Base-by-base conservation (phyloP, 2,797 vertebrate genomes). In the Taenioides sp. region DNA sequence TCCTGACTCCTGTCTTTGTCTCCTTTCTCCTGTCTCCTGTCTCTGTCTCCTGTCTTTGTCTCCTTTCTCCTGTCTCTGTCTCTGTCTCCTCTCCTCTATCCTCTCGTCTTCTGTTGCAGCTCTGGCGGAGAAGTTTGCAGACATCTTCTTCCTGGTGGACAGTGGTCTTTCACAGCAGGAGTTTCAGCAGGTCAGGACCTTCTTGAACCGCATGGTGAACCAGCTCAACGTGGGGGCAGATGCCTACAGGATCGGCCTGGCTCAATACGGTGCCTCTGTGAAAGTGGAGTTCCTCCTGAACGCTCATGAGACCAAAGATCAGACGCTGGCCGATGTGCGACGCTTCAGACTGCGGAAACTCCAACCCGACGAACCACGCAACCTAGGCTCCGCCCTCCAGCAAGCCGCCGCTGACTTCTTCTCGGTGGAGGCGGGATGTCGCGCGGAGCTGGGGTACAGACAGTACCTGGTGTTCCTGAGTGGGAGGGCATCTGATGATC, bases 71-170 rank as follows among this genome's bases (percentile, higher is more conserved):
- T 31, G 28, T 31, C 49, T 40, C 49, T 50, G 49, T 50, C 49
- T 16, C 50, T 52, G 50, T 52, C 18, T 16, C 7, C 5, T n/a
- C 5, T 20, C n/a, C 18, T n/a, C 20, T 18, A 1, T 18, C 5
- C 6, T 57, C 17, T 23, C 5, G 2, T 57, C n/a, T 23, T 22
- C 17, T 12, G 20, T n/a, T 9, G 18, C 55, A 57, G 54, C 54
- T 18, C n/a, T 57, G 54, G 20, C 11, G 6, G 49, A 52, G 18
- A 52, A 3, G 63, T 94, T 92, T 85, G 88, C 90, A 17, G 95
- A 97, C 62, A 86, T 97, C 31, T 90, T 96, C 81, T 94, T 96
- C 80, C 90, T 97, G 62, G 73, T 95, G 28, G 94, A 96, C 73
- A 88, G 91, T 0, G 89, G 90, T 5, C 22, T 89, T 5, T 67